Base-by-base conservation (phyloP, 2,888 invertebrate species). In the Ormyrus nitidulus region DNA sequence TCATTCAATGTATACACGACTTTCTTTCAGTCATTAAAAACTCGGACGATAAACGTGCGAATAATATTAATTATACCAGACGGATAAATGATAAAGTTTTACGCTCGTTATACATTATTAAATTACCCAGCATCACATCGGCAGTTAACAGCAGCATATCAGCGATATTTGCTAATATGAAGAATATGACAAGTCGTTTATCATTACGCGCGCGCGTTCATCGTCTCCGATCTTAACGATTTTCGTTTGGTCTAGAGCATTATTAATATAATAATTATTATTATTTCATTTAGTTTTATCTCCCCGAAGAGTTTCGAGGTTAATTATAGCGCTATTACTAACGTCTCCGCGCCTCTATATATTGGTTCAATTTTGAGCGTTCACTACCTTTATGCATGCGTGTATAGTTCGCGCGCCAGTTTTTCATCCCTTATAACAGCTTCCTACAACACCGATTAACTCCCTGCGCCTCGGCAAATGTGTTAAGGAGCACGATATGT, bases 401-500 rank as follows among this genome's bases (percentile, higher is more conserved):
- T 68, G 71, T 68, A 54, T 49, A 68, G 7, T 46, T 44, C n/a
- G 46, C 53, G 68, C 9, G 13, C 13, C 6, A 44, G 44, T 53
- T 56, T 51, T 51, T 49, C 19, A 0, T n/a, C 19, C 0, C 19
- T 34, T 51, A 56, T 58, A 6, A 59, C 44, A 49, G 9, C 59
- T 19, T 8, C 46, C 51, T 19, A 56, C 9, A 68, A 19, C 58
- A 34, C 70, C 66, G 34, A 70, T 68, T 75, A 82, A 62, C 83
- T 82, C 79, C 74, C 78, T 66, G 54, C 75, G 71, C 74, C 68
- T 59, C 77, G 72, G 61, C 49, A 66, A 59, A 64, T 61, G 65
- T 75, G 48, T 34, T 5, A 58, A 61, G 79, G 76, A 82, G 68
- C 72, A 62, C 77, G 82, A 83, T 83, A 83, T 83, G 83, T 83